Conservation (phyloP, 1,140 invertebrate species). For the Ridgeia piscesae region DNA sequence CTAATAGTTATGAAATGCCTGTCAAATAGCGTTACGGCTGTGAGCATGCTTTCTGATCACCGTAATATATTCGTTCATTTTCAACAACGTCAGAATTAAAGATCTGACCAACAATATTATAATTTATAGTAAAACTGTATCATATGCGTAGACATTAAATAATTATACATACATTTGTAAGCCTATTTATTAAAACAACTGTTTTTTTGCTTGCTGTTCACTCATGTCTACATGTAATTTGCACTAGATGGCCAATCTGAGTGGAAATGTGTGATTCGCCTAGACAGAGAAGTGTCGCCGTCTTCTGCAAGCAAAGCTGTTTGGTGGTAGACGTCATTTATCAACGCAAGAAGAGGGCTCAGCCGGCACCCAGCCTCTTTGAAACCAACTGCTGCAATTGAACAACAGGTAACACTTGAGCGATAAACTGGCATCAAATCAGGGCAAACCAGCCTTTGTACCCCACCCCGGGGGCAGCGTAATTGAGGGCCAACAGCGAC, state of each 20-base stretch:
- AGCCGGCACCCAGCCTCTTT: not conserved
- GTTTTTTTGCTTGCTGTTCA: not conserved
- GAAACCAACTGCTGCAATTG: not conserved
- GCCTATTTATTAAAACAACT: too few relatives aligned
- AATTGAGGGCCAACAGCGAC: not conserved
- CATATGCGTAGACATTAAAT: too few relatives aligned
- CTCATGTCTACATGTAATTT: not conserved
- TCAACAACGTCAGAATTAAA: not conserved
- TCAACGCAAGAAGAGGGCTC: not conserved
- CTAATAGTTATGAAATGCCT: too few relatives aligned
- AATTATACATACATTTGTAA: too few relatives aligned
- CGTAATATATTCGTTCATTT: not conserved
- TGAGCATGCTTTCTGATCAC: not conserved
- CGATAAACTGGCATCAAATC: slow-evolving; percentile 5
- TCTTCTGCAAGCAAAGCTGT: not conserved
- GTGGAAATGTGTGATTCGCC: not conserved
- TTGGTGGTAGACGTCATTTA: not conserved
- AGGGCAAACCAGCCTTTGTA: not conserved
- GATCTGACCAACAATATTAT: too few relatives aligned
- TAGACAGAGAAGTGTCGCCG: not conserved
- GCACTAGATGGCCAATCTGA: not conserved
- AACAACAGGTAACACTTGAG: slow-evolving; percentile 5
- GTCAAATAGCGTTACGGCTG: too few relatives aligned
- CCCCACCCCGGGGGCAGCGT: not conserved
- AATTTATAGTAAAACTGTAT: too few relatives aligned